These are phyloP conservation scores for Mythimna vitellina DNA, from an alignment of 2,888 invertebrate species.

Conservation along the genomic window DNA sequence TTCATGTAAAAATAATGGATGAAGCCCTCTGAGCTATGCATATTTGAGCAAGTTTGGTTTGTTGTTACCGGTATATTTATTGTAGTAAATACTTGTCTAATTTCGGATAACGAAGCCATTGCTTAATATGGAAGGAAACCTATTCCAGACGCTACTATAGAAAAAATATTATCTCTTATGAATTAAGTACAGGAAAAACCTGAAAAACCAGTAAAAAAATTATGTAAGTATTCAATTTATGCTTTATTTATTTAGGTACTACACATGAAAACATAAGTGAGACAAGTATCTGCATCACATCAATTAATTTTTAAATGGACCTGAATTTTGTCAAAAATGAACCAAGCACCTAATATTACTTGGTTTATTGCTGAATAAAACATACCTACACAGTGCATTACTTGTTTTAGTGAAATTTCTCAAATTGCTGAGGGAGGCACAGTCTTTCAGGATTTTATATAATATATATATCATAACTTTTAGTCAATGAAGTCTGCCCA, in stretches of 20 bases:
- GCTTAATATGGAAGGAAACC: slow-evolving; percentile 14
- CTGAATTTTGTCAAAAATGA: slow-evolving; percentile 13
- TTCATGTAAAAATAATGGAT: neutral
- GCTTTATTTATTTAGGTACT: slow-evolving; percentile 15
- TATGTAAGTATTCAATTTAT: slow-evolving; percentile 14
- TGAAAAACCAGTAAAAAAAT: slow-evolving; percentile 11
- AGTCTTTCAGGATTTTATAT: slow-evolving; percentile 49
- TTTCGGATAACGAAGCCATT: neutral
- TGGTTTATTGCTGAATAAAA: slow-evolving; percentile 15
- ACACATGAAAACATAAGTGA: slow-evolving; percentile 13
- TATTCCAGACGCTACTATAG: neutral
- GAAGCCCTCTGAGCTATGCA: neutral
- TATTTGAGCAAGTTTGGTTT: slow-evolving; percentile 6
- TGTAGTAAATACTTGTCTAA: neutral
- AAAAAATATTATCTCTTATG: neutral
- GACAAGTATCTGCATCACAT: slow-evolving; percentile 14
- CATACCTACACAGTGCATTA: slow-evolving; percentile 19
- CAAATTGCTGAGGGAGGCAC: slow-evolving; percentile 42
- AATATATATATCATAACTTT: slow-evolving; percentile 15
- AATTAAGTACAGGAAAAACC: slow-evolving; percentile 30
- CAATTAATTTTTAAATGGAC: slow-evolving; percentile 9
- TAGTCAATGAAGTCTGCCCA: slow-evolving; percentile 47
- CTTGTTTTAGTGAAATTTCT: slow-evolving; percentile 34
- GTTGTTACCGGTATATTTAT: neutral
- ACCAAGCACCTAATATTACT: slow-evolving; percentile 2